Evolutionary conservation across 2,113 vertebrate genomes (phyloP), one percentile per base, ranked within the genome.

Genomic region (Takifugu bimaculatus): DNA sequence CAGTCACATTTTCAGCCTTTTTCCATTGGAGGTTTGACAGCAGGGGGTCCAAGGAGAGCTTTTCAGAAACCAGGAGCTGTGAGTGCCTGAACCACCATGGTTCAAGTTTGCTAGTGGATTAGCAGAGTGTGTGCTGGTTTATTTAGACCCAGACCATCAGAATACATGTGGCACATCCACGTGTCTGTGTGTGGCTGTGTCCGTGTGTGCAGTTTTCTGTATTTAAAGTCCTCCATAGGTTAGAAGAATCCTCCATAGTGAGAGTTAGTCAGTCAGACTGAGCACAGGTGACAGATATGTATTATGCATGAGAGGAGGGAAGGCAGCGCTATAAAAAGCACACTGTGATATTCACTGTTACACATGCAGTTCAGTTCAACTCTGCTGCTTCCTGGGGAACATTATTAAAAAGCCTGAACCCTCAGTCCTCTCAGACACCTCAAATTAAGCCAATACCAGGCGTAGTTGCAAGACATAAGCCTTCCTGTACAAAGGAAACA

Each of bases 251-350:
- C 85, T 77, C 82, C 74, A 84, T 85, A 78, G 60, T 72, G 56
- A 43, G 80, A 86, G 72, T 82, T 82, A 81, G 80, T 76, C 42
- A 6, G 74, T 84, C 74, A 84, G 69, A 85, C 73, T 69, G 79
- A 90, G 79, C 79, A 74, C 79, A 87, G 85, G 85, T 88, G 88
- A 87, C 87, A 90, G 79, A 65, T 66, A 86, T 89, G 81, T 58
- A 85, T 90, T 67, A 88, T 88, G 76, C 74, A 90, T 82, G 68
- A 47, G 52, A 49, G 26, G 56, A 65, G 63, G 65, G 63, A 75
- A 82, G 66, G 72, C 57, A 79, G 58, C 63, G 59, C 59, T 63
- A 82, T 82, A 87, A 86, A 87, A 88, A 86, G 82, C 77, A 78
- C 75, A 71, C 63, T 81, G 59, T 84, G 68, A 84, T 82, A 82